Evolutionary conservation across 2,113 vertebrate genomes (phyloP).

Genomic region (Pimephales promelas): DNA sequence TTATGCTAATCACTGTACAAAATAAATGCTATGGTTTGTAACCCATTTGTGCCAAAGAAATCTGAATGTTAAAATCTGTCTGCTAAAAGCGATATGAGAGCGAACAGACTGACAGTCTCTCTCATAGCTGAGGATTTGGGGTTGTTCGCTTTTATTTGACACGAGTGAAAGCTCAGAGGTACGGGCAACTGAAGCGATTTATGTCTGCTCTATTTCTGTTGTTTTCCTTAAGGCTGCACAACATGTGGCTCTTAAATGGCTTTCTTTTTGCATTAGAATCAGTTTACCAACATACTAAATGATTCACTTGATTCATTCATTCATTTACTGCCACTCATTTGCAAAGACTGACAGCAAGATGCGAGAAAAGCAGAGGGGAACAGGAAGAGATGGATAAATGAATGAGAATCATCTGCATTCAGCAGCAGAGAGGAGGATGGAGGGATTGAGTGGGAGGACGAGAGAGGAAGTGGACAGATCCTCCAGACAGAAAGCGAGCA

Average conservation of each 20-base stretch:
- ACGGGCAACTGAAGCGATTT: neutral
- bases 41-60: neutral
- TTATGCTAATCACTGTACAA: neutral
- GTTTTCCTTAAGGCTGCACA: conserved; percentile 33
- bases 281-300: neutral
- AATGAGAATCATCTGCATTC: conserved; percentile 51
- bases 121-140: neutral
- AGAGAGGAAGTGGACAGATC: conserved; percentile 43
- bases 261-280: neutral
- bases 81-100: neutral
- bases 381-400: conserved; percentile 31
- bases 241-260: conserved; percentile 9
- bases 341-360: neutral
- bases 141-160: conserved; percentile 18
- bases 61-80: neutral
- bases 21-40: neutral
- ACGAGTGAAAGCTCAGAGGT: neutral
- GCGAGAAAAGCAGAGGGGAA: neutral
- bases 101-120: neutral
- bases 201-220: conserved; percentile 31
- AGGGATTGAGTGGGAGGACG: conserved; percentile 46
- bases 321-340: neutral
- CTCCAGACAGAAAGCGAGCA: conserved; percentile 42
- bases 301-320: conserved; percentile 8
- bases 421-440: conserved; percentile 46